Percentiles rank a stretch among this genome's conserved stretches.
These are phyloP conservation scores for Pyralis farinalis DNA, from an alignment of 2,888 invertebrate genomes.

Conservation along the genomic window DNA sequence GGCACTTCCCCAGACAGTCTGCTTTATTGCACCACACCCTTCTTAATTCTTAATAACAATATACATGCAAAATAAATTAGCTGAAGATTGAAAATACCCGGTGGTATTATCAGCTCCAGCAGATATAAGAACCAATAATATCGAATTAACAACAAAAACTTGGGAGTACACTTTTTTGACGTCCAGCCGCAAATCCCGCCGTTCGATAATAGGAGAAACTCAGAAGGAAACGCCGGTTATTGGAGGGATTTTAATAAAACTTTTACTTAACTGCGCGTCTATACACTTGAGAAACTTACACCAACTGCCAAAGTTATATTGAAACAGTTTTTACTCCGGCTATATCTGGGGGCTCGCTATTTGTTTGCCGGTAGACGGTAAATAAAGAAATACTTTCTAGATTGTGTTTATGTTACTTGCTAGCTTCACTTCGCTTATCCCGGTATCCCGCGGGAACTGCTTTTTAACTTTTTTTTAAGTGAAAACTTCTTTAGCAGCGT, in stretches of 20 bases:
- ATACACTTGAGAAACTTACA: conserved; percentile 4
- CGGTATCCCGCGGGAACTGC: too few species aligned
- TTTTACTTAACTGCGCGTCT: conserved; percentile 20
- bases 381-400: neutral
- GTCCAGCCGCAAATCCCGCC: conserved; percentile 15
- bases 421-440: too few species aligned
- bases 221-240: conserved; percentile 26
- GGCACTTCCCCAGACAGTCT: too few species aligned
- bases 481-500: too few species aligned
- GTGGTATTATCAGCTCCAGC: too few species aligned
- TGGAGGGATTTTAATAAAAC: conserved; percentile 39
- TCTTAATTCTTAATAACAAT: too few species aligned
- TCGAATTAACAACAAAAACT: conserved; percentile 22
- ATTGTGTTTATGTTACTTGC: too few species aligned
- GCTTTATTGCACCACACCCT: too few species aligned
- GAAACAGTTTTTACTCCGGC: conserved; percentile 6
- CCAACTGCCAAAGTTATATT: conserved; percentile 11
- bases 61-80: too few species aligned
- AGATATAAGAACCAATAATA: too few species aligned
- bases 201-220: conserved; percentile 24
- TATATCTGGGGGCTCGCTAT: neutral
- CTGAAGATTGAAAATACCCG: too few species aligned
- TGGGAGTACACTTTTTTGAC: conserved; percentile 18
- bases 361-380: neutral
- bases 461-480: too few species aligned